Conservation (phyloP, 2,113 vertebrate genomes). For the Hippolais icterina region DNA sequence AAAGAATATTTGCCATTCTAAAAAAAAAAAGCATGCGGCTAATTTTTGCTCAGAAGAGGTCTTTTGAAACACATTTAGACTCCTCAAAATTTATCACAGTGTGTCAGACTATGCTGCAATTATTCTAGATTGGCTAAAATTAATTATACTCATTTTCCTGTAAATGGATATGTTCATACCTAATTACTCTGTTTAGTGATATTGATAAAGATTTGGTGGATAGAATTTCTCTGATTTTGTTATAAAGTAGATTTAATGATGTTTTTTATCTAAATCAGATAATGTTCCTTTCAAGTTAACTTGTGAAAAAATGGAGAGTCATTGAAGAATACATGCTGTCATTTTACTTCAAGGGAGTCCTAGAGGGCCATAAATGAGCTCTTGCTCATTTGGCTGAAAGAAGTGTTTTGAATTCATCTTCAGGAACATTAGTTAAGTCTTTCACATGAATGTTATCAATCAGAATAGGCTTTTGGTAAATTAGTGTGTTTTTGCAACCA, state of each 20-base stretch:
- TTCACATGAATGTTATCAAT: neutral
- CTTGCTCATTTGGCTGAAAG: neutral
- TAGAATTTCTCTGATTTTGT: neutral
- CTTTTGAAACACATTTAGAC: neutral
- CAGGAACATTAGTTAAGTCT: neutral
- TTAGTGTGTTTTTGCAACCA: neutral
- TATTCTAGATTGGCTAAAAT: neutral
- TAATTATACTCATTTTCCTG: neutral
- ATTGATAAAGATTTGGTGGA: neutral
- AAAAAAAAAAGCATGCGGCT: neutral
- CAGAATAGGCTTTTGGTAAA: neutral
- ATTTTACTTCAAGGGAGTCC: neutral
- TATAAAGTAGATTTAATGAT: neutral
- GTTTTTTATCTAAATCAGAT: neutral
- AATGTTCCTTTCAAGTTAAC: constrained; percentile 1
- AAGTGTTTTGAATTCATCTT: neutral
- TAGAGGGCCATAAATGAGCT: neutral
- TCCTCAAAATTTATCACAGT: neutral
- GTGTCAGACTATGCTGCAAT: neutral
- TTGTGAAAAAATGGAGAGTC: neutral
- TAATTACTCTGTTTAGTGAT: neutral
- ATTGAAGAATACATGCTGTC: neutral
- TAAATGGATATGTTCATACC: neutral
- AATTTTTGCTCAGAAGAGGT: neutral
- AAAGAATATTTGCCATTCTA: neutral